Conservation (phyloP, 2,113 vertebrate genomes). For the Cacatua alba region DNA sequence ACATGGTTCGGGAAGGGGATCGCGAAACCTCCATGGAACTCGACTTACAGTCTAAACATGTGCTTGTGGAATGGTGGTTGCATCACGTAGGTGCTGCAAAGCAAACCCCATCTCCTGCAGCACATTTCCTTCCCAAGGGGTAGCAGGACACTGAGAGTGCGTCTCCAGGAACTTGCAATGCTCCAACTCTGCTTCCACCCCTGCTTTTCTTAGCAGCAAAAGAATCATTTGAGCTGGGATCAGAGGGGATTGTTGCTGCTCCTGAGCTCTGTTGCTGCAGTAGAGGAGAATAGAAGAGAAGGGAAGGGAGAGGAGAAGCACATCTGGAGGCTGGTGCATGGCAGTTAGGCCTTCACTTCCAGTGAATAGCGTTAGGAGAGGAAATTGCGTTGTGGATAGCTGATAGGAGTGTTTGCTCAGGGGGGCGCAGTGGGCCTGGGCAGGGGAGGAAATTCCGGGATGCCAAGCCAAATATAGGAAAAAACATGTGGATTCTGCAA, state of each 20-base stretch:
- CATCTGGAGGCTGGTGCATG: conserved; percentile 19
- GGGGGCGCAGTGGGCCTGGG: background rate
- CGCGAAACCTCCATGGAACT: conserved; percentile 26
- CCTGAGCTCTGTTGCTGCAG: background rate
- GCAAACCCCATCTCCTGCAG: background rate
- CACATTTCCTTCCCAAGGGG: background rate
- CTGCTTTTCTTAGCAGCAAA: background rate
- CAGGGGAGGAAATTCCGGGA: background rate
- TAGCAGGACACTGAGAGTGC: background rate
- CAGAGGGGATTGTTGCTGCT: background rate
- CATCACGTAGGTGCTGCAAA: conserved; percentile 8
- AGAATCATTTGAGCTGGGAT: background rate
- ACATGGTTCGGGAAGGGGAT: background rate
- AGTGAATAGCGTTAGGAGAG: background rate
- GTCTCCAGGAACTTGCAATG: background rate
- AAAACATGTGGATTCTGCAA: background rate
- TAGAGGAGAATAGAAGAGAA: background rate
- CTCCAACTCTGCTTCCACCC: background rate
- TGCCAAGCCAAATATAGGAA: background rate
- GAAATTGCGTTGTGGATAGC: conserved; percentile 43
- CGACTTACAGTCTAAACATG: conserved; percentile 78
- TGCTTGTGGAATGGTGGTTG: conserved; percentile 43
- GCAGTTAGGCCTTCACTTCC: background rate
- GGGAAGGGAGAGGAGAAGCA: background rate
- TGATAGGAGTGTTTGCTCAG: background rate